phyloP scores from a whole-genome alignment of 2,113 vertebrate species.

The Dinomys branickii region DNA sequence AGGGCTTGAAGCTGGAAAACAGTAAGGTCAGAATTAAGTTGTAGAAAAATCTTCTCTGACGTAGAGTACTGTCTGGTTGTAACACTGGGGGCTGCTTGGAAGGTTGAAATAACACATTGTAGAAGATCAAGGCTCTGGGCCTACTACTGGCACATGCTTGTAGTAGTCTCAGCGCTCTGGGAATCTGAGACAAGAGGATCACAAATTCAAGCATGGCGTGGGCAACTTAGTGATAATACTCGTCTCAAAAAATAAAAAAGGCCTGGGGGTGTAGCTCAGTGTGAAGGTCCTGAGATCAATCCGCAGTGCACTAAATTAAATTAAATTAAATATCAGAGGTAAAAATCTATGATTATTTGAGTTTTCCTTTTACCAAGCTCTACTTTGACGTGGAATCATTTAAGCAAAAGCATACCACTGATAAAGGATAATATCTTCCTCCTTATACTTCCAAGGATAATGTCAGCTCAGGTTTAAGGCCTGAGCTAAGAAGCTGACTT shows the following conservation, averaged over 20 bases:
- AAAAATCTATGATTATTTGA: neutral
- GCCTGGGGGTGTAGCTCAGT: neutral
- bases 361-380: constrained; percentile 30
- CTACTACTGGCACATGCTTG: too few species aligned
- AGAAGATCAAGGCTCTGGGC: constrained; percentile 7
- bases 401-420: constrained; percentile 13
- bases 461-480: neutral
- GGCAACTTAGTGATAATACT: neutral
- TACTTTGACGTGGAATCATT: constrained; percentile 3
- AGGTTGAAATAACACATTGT: constrained; percentile 49
- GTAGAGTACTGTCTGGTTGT: neutral
- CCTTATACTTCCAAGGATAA: neutral
- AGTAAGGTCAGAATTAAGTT: neutral
- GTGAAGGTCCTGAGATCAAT: neutral
- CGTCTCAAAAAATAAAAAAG: neutral
- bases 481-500: constrained; percentile 47
- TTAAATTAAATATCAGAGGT: neutral
- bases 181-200: neutral
- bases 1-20: constrained; percentile 29
- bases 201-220: neutral
- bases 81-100: neutral
- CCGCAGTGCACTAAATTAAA: neutral
- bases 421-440: constrained; percentile 27
- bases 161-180: neutral
- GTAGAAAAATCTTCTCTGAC: constrained; percentile 4